Percentiles rank a stretch among this genome's conserved stretches.
Conservation (phyloP, 1,140 invertebrate species). For the Papilio glaucus region DNA sequence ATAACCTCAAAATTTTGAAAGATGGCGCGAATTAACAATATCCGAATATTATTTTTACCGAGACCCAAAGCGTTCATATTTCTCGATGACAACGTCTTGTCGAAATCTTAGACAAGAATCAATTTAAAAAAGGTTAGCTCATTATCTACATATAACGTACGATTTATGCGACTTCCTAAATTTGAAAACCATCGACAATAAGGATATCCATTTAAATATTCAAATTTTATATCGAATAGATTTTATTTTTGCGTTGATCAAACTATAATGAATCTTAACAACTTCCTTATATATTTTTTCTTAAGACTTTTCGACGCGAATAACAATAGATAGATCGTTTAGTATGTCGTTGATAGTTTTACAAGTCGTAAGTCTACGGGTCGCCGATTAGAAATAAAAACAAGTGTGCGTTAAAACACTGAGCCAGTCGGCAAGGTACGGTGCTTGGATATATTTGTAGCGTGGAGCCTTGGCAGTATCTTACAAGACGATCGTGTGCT, state of each 20-base stretch:
- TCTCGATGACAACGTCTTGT: too few relatives aligned
- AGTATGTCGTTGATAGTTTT: constrained; percentile 1
- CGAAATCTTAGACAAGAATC: too few relatives aligned
- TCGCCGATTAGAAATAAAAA: constrained; percentile 62
- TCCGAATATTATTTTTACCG: too few relatives aligned
- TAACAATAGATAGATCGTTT: too few relatives aligned
- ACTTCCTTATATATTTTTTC: constrained; percentile 13
- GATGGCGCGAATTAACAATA: too few relatives aligned
- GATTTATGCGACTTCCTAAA: constrained; percentile 23
- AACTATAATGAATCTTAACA: constrained; percentile 17
- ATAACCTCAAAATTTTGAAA: too few relatives aligned
- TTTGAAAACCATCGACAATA: constrained; percentile 24
- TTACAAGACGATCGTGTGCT: constrained; percentile 11
- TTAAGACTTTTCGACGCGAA: too few relatives aligned
- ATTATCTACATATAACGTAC: too few relatives aligned
- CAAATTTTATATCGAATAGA: constrained; percentile 26
- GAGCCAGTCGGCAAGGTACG: constrained; percentile 49
- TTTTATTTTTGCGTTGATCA: constrained; percentile 19
- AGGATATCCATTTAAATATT: constrained; percentile 29
- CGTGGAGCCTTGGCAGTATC: constrained; percentile 13
- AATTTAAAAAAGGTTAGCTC: too few relatives aligned
- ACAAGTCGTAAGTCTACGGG: constrained; percentile 49
- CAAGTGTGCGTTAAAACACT: constrained; percentile 49
- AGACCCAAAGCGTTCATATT: too few relatives aligned
- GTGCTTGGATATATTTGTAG: constrained; percentile 31